Evolutionary conservation across 2,113 vertebrate genomes (phyloP).

Genomic region (Macrotus californicus): DNA sequence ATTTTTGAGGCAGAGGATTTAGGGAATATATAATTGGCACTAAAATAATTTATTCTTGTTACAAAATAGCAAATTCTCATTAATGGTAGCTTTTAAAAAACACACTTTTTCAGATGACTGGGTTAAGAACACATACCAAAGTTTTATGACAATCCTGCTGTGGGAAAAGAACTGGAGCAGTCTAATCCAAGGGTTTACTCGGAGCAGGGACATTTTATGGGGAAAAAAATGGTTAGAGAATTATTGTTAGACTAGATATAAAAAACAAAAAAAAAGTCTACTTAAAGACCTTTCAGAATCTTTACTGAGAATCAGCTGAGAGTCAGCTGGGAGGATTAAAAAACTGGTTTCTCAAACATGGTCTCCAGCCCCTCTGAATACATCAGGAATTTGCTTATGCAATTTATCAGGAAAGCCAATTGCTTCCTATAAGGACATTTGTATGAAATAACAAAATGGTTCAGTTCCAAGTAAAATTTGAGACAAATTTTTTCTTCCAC

Average conservation of each 20-base stretch:
- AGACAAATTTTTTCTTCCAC: not conserved
- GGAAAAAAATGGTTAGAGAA: not conserved
- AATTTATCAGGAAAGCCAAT: not conserved
- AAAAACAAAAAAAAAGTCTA: not conserved
- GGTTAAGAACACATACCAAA: not conserved
- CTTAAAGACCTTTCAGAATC: not conserved
- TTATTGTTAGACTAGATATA: not conserved
- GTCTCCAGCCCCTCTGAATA: not conserved
- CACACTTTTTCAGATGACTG: not conserved
- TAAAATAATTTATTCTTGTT: not conserved
- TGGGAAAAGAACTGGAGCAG: not conserved
- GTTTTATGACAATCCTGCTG: not conserved
- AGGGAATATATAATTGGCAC: not conserved
- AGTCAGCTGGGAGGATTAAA: not conserved
- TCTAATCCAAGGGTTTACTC: not conserved
- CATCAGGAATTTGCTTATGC: not conserved
- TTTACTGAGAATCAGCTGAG: not conserved
- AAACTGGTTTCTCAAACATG: not conserved
- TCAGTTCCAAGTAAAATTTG: not conserved
- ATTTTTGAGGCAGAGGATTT: not conserved
- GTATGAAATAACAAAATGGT: not conserved
- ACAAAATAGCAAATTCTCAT: not conserved
- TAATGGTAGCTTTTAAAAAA: not conserved
- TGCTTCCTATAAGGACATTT: not conserved
- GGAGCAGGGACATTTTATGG: not conserved